These are phyloP conservation scores for Xanthorhoe spadicearia DNA, from an alignment of 2,888 invertebrate genomes.

Conservation along the genomic window DNA sequence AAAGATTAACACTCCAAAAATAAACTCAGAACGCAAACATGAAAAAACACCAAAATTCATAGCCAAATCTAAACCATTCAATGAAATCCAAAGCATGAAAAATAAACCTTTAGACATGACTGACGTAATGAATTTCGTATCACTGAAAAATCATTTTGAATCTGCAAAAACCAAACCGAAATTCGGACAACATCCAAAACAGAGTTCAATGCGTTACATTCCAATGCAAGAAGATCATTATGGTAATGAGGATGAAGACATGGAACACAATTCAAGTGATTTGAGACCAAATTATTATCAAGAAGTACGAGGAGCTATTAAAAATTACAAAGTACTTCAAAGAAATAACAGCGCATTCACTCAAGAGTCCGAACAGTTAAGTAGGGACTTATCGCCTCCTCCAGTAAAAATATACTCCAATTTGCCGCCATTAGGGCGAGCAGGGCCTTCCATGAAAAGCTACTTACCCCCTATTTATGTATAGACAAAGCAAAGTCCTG, in stretches of 20 bases:
- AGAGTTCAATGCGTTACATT: constrained; percentile 54
- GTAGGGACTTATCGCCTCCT: constrained; percentile 60
- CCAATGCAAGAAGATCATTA: constrained; percentile 52
- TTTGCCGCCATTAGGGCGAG: constrained; percentile 75
- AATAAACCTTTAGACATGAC: constrained; percentile 67
- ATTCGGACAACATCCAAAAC: constrained; percentile 41
- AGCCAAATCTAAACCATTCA: constrained; percentile 56
- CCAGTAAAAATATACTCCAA: constrained; percentile 60
- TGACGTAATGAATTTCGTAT: constrained; percentile 70
- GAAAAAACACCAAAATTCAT: constrained; percentile 63
- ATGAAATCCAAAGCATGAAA: constrained; percentile 58
- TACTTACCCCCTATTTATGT: constrained; percentile 75
- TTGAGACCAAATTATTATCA: constrained; percentile 56
- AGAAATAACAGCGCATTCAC: constrained; percentile 64
- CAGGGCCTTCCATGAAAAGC: constrained; percentile 75
- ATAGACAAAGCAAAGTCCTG: constrained; percentile 58
- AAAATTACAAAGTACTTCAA: constrained; percentile 78
- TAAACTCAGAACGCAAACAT: constrained; percentile 51
- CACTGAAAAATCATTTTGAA: constrained; percentile 73
- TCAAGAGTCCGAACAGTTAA: constrained; percentile 54
- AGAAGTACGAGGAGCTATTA: constrained; percentile 69
- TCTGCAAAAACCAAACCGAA: constrained; percentile 68
- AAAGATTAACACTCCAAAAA: constrained; percentile 45
- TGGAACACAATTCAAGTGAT: constrained; percentile 50
- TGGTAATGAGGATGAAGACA: constrained; percentile 50